Base-by-base conservation (phyloP, 2,113 vertebrate genomes). In the Urocolius indicus region DNA sequence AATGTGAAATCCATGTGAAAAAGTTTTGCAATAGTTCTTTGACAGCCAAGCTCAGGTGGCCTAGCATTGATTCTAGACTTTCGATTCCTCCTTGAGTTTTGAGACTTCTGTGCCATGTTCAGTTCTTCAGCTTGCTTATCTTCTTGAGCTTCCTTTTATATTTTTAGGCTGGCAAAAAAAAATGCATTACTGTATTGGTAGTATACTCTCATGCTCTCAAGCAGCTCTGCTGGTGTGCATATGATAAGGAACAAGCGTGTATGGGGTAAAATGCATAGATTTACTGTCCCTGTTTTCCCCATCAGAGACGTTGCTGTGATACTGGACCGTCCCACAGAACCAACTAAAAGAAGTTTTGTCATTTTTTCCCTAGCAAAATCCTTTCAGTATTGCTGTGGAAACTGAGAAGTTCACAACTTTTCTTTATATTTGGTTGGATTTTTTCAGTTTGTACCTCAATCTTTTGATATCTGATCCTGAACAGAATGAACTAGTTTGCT, bases 41-140 rank as follows among this genome's bases (percentile, higher is more conserved):
- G 45, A 46, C 41, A 87, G 19, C 10, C 4, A 12, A 66, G 15
- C 5, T 43, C 5, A 0, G 1, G 4, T 29, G 52, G n/a, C n/a
- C 29, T 32, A 45, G 12, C 10, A n/a, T 8, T 80, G 11, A n/a
- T 68, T 12, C 1, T 30, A 22, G 18, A 29, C 23, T 83, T 92
- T 58, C n/a, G 12, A 9, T 34, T 87, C 52, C 21, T 78, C 20
- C 23, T 32, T 23, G 21, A 55, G 8, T 89, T 92, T 46, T 63
- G 17, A 89, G 27, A 21, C 18, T 27, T 15, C 6, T 14, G 6
- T 43, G 36, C 15, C 6, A 10, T 24, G 6, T 48, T 78, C 34
- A 54, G 24, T 55, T 67, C n/a, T 75, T 80, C 32, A 80, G 18
- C 13, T 85, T 36, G 11, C 1, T 92, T 86, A 72, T 59, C 26